Evolutionary conservation across 2,888 invertebrate genomes (phyloP), one percentile per base, ranked within the genome.

Genomic region (Tinea semifulvella): DNA sequence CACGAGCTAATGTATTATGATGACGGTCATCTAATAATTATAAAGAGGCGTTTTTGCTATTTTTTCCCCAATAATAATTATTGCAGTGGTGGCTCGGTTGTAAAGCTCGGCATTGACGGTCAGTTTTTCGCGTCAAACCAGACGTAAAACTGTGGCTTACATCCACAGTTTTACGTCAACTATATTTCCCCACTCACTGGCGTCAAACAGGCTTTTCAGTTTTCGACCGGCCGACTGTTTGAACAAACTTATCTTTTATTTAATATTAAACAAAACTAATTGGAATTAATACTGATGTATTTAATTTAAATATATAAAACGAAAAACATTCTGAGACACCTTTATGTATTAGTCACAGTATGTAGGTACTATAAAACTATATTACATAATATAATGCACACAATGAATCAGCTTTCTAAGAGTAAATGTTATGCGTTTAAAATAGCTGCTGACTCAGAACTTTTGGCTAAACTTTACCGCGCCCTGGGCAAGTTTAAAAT

Each of bases 361-460:
- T 7, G 13, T 31, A n/a, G n/a, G n/a, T n/a, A n/a, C n/a, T n/a
- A n/a, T n/a, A n/a, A n/a, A 5, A 22, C 25, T 5, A 14, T 36
- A 36, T 36, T 36, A 36, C 18, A 18, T 36, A 11, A 36, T 10
- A 36, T 11, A 17, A 36, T 36, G 36, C 36, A 36, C 10, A 18
- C 36, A 18, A 38, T 47, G 40, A 46, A 47, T 48, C 47, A 26
- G 47, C 45, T 47, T 38, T 46, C 46, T 47, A 40, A 20, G 43
- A 48, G 47, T 44, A 48, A 47, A 51, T 49, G 18, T 45, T 42
- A 50, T 47, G 42, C 51, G 53, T 61, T 63, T 50, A 58, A 68
- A 74, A 75, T 76, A 76, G 59, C 57, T 48, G 48, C 58, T 76
- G 77, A 77, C 58, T 75, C 74, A 75, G 49, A 20, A 51, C 54